These are phyloP conservation scores for Fistularia commersonii DNA, from an alignment of 2,797 vertebrate genomes.

Conservation along the genomic window DNA sequence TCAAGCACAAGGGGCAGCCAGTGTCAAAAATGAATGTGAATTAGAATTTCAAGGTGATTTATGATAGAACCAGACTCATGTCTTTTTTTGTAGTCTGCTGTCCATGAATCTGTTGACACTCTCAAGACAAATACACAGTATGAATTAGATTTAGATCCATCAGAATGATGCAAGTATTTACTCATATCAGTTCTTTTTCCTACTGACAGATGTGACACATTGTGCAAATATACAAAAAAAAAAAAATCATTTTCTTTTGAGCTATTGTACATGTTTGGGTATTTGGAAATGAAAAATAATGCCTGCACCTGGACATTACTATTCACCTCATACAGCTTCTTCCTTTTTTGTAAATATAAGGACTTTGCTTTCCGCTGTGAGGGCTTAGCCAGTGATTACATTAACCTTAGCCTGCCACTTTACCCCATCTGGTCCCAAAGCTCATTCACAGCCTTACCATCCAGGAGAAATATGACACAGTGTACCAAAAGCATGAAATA, in stretches of 20 bases:
- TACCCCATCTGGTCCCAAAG: slow-evolving; percentile 38
- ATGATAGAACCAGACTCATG: slow-evolving; percentile 32
- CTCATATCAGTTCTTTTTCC: slow-evolving; percentile 20
- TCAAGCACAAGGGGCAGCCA: slow-evolving; percentile 17
- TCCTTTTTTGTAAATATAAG: too few species aligned
- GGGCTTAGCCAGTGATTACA: slow-evolving; percentile 37
- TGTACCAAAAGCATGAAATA: too few species aligned
- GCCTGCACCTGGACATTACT: neutral
- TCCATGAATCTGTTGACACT: slow-evolving; percentile 41
- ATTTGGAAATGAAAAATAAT: too few species aligned
- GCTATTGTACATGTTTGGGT: too few species aligned
- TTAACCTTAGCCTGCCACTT: slow-evolving; percentile 40
- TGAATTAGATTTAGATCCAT: slow-evolving; percentile 7
- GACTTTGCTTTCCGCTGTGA: slow-evolving; percentile 19
- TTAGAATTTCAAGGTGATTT: slow-evolving; percentile 34
- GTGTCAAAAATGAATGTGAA: slow-evolving; percentile 10
- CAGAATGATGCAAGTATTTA: slow-evolving; percentile 20
- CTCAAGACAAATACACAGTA: slow-evolving; percentile 33
- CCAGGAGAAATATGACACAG: slow-evolving; percentile 3
- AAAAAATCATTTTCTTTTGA: too few species aligned
- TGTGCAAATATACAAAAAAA: too few species aligned
- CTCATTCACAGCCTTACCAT: slow-evolving; percentile 5
- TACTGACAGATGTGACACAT: slow-evolving; percentile 4
- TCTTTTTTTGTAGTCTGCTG: slow-evolving; percentile 52
- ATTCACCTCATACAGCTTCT: too few species aligned